Evolutionary conservation across 1,140 invertebrate genomes (phyloP).

Genomic region (Globodera rostochiensis): DNA sequence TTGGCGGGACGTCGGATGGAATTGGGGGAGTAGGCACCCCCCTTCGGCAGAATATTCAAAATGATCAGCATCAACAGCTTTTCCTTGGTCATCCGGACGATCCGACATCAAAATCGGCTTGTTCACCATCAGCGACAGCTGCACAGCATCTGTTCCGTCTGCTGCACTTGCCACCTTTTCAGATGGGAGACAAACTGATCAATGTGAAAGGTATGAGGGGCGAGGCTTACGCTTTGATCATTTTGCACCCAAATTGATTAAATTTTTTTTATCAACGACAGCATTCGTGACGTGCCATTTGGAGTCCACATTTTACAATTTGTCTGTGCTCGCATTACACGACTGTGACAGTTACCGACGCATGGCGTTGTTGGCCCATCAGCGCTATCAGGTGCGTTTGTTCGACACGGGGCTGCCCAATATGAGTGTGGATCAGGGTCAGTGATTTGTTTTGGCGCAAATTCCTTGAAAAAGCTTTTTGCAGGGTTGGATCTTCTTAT

Average conservation of each 20-base stretch:
- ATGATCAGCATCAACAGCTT: not conserved
- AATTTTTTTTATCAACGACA: constrained; percentile 4
- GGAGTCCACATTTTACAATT: constrained; percentile 92
- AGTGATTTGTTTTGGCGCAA: not conserved
- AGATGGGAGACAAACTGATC: constrained; percentile 28
- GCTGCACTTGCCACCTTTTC: constrained; percentile 29
- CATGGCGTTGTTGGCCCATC: constrained; percentile 87
- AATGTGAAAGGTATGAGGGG: constrained; percentile 31
- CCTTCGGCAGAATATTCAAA: not conserved
- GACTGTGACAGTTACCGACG: constrained; percentile 96
- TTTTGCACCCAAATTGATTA: not conserved
- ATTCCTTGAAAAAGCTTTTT: not conserved
- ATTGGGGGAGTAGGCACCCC: not conserved
- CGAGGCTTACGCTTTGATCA: not conserved
- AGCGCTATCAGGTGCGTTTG: constrained; percentile 77
- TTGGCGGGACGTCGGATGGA: constrained; percentile 4
- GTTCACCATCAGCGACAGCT: not conserved
- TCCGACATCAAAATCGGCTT: not conserved
- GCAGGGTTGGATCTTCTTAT: constrained; percentile 84
- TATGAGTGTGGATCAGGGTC: constrained; percentile 87
- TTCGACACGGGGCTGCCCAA: constrained; percentile 89
- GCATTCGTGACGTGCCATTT: constrained; percentile 66
- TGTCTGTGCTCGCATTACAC: constrained; percentile 92
- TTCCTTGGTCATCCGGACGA: constrained; percentile 1
- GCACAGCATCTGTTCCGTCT: constrained; percentile 21